Conservation (phyloP, 2,797 vertebrate species). For the Megaceryle alcyon region DNA sequence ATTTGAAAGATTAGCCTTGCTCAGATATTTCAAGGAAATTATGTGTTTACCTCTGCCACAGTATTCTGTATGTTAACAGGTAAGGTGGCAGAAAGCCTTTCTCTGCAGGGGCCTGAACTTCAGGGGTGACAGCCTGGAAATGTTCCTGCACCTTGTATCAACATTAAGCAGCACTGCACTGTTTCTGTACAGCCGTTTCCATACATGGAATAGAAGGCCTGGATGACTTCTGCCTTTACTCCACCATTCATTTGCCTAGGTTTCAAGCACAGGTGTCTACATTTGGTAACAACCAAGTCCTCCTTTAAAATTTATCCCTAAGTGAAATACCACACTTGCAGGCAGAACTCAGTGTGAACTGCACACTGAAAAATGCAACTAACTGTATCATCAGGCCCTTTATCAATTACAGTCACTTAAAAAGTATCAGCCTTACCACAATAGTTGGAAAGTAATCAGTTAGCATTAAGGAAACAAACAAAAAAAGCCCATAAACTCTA, state of each 20-base stretch:
- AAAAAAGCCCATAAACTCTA: neutral
- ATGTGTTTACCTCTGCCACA: no score
- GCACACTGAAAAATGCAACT: neutral
- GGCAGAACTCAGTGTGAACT: neutral
- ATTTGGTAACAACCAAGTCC: neutral
- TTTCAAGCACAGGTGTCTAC: neutral
- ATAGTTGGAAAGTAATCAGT: neutral
- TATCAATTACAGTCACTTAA: neutral
- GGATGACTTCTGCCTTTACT: neutral
- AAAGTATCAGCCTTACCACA: neutral
- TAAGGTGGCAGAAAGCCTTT: neutral
- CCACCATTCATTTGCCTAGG: neutral
- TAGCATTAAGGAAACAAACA: neutral
- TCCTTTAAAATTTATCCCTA: neutral
- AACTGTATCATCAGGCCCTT: neutral
- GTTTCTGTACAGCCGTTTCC: neutral
- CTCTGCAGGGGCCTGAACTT: neutral
- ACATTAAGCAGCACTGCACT: rapidly evolving
- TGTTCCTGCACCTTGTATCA: neutral
- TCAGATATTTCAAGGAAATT: neutral
- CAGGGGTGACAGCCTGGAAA: neutral
- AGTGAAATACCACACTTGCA: neutral
- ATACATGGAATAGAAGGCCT: neutral
- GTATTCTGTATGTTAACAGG: neutral
- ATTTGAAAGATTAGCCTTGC: neutral